Base-by-base conservation (phyloP, 1,140 invertebrate species). In the Brachionus plicatilis region DNA sequence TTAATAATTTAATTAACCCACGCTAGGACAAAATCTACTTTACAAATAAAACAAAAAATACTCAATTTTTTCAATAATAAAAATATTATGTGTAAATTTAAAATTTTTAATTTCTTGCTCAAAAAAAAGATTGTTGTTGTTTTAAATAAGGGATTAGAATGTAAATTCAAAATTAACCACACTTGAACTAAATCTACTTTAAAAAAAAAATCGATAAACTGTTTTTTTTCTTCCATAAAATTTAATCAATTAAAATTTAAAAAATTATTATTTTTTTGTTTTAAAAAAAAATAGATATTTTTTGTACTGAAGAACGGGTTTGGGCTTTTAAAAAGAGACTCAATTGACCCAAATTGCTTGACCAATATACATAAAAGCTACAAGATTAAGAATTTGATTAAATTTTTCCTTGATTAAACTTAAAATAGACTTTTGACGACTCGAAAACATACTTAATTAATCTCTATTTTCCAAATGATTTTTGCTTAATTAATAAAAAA, bases 351-450 rank as follows among this genome's bases (percentile, higher is more conserved):
- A 60, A 60, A 60, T 60, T 60, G 17, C 53, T 60, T 60, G 17
- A 20, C 53, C 53, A 60, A 60, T 27, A 60, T 60, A 60, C 53
- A 60, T 60, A 60, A 60, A 60, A 60, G 17, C 27, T 41, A 72
- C n/a, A 72, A 72, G 68, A 72, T 72, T 72, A 72, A 72, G 33
- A 20, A 72, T 72, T 72, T 41, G 17, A 43, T 72, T 43, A 72
- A 72, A 72, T 43, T 43, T 72, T 72, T 72, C 37, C 68, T 43
- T 72, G 33, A 43, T 43, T 72, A 20, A 72, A 37, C n/a, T 12
- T 1, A 43, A 72, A 68, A 45, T 72, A 72, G 68, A 72, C 68
- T 72, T 72, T 72, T 72, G 68, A 72, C 68, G 68, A 72, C 7
- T 45, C 41, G 7, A 72, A 11, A 37, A 68, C 66, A 68, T 68